Percentiles rank a stretch among this genome's conserved stretches.
These are phyloP conservation scores for Austrofundulus limnaeus DNA, from an alignment of 2,113 vertebrate genomes.

Conservation along the genomic window DNA sequence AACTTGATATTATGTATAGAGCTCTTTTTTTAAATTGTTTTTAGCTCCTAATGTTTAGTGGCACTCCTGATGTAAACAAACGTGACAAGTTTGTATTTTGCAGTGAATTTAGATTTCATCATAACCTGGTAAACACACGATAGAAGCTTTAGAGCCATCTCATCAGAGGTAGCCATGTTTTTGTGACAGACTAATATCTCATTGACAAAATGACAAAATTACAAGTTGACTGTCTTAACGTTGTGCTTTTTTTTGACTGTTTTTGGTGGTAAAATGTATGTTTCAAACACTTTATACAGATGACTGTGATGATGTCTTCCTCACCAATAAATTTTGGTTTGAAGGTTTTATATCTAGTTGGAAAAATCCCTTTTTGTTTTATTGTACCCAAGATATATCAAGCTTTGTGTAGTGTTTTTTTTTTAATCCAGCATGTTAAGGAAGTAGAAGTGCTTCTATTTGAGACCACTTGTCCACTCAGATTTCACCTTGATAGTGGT, in stretches of 20 bases:
- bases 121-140: constrained; percentile 1
- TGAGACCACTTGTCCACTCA: background rate
- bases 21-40: background rate
- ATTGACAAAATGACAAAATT: constrained; percentile 2
- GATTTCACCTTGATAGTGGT: constrained; percentile 11
- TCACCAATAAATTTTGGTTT: constrained; percentile 17
- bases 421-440: background rate
- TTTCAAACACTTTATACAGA: background rate
- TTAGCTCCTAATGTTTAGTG: background rate
- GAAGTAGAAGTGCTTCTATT: constrained; percentile 1
- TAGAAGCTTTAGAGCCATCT: constrained; percentile 28
- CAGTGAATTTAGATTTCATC: constrained; percentile 3
- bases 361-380: background rate
- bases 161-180: constrained; percentile 9
- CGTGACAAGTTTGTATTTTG: constrained; percentile 12
- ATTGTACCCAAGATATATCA: background rate
- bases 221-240: constrained; percentile 9
- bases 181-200: background rate
- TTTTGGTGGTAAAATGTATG: constrained; percentile 12
- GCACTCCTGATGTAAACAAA: background rate
- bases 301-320: background rate
- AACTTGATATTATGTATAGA: constrained; percentile 4
- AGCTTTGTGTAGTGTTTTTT: background rate
- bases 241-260: background rate
- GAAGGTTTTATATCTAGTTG: constrained; percentile 3